Evolutionary conservation across 2,797 vertebrate genomes (phyloP).

Genomic region (Carapus acus): DNA sequence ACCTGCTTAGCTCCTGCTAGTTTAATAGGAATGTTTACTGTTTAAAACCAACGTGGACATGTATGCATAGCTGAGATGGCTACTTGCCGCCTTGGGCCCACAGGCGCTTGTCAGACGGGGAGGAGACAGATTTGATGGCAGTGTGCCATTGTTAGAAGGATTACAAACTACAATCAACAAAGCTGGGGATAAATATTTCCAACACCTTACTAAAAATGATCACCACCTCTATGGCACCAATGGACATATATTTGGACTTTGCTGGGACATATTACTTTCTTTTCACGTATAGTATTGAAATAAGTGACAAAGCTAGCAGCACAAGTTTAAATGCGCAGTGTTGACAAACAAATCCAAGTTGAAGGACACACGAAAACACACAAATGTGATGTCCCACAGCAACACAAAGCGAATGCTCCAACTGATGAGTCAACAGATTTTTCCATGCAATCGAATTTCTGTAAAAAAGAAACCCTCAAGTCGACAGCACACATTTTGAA

Average conservation of each 20-base stretch:
- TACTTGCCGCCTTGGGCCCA: conserved; percentile 33
- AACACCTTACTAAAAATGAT: conserved; percentile 13
- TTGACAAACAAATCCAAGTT: too few relatives aligned
- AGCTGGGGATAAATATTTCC: conserved; percentile 25
- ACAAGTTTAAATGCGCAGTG: too few relatives aligned
- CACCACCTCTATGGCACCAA: conserved; percentile 8
- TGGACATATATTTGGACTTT: background rate
- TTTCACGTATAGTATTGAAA: background rate
- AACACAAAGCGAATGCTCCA: too few relatives aligned
- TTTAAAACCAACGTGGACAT: conserved; percentile 59
- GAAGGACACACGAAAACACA: too few relatives aligned
- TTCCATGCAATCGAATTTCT: too few relatives aligned
- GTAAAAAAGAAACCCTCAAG: too few relatives aligned
- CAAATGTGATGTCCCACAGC: too few relatives aligned
- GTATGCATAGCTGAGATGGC: conserved; percentile 52
- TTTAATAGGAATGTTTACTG: conserved; percentile 54
- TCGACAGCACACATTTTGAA: background rate
- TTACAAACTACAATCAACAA: conserved; percentile 27
- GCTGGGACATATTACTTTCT: background rate
- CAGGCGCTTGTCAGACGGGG: conserved; percentile 20
- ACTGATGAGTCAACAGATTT: too few relatives aligned
- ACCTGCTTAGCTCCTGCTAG: conserved; percentile 34
- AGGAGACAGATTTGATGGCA: conserved; percentile 3
- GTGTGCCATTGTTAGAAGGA: conserved; percentile 15
- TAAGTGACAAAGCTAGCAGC: too few relatives aligned